These are phyloP conservation scores for Athalia cordata DNA, from an alignment of 2,888 invertebrate species.

Conservation along the genomic window DNA sequence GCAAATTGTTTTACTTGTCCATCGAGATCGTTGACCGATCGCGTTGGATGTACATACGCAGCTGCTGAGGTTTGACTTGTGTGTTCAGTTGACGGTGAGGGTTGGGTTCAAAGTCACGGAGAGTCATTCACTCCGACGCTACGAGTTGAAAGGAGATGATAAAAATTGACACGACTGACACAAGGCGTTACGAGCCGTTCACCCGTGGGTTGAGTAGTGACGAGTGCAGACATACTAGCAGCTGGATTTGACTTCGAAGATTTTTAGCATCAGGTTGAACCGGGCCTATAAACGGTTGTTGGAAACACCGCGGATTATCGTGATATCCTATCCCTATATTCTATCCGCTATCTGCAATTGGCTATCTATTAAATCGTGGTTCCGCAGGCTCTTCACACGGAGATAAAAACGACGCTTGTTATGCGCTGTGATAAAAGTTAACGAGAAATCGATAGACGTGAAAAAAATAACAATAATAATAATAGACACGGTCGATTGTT, in stretches of 20 bases:
- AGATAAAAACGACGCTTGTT: not conserved
- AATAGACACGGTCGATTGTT: not conserved
- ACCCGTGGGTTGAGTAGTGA: conserved; percentile 35
- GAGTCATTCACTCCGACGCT: conserved; percentile 34
- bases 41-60: conserved; percentile 14
- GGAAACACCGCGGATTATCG: conserved; percentile 24
- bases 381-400: conserved; percentile 1
- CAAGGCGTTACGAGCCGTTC: conserved; percentile 30
- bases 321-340: not conserved
- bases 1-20: not conserved
- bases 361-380: conserved; percentile 38
- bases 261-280: conserved; percentile 34
- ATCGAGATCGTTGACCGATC: conserved; percentile 14
- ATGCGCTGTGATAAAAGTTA: conserved; percentile 7
- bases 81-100: conserved; percentile 8
- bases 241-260: conserved; percentile 35
- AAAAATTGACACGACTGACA: conserved; percentile 40
- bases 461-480: conserved; percentile 13
- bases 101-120: conserved; percentile 32
- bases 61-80: conserved; percentile 27
- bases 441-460: conserved; percentile 23
- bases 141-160: conserved; percentile 39
- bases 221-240: conserved; percentile 14
- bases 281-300: conserved; percentile 36
- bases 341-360: conserved; percentile 40